Base-by-base conservation (phyloP, 35 echinoderm and acorn worm genomes). In the Acanthaster planci region DNA sequence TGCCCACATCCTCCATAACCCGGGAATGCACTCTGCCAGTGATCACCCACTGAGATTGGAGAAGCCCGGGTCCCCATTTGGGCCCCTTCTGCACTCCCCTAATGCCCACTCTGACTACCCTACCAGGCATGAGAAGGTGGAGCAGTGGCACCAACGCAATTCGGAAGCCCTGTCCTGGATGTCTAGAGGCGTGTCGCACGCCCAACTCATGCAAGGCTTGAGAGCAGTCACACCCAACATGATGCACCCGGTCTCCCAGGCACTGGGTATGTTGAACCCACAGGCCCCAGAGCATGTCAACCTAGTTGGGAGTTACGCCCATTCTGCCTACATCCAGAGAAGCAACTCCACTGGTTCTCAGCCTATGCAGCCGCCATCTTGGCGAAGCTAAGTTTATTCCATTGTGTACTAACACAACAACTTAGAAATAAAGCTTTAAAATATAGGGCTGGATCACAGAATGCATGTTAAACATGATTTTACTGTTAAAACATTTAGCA, bases 221-320 rank as follows among this genome's bases (percentile, higher is more conserved):
- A 72, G 64, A 9, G 64, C 64, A 29, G 64, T 72, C 64, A 72
- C 64, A 23, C 64, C 64, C 64, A 72, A 21, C 23, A 72, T 72
- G 64, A 72, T 72, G 64, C 64, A 72, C n/a, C 64, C 64, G 34
- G 64, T 72, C 26, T 72, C 64, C 64, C 64, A 72, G 26, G 64
- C 64, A 21, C 30, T 72, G 64, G 64, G 64, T 72, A 72, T 72
- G 64, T 72, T 72, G 15, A 72, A 72, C 64, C 64, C 64, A 72
- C 26, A 72, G 30, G 23, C 64, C 64, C 64, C 22, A 23, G 64
- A 72, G 64, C 64, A 72, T 72, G 64, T 72, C 2, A 72, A 72
- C 64, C 64, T 72, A 14, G 64, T 72, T 72, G 64, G 64, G 64
- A 34, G 64, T 72, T 72, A 72, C 29, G 64, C 64, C 64, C 64